Base-by-base conservation (phyloP, 2,113 vertebrate genomes). In the Aegypius monachus region DNA sequence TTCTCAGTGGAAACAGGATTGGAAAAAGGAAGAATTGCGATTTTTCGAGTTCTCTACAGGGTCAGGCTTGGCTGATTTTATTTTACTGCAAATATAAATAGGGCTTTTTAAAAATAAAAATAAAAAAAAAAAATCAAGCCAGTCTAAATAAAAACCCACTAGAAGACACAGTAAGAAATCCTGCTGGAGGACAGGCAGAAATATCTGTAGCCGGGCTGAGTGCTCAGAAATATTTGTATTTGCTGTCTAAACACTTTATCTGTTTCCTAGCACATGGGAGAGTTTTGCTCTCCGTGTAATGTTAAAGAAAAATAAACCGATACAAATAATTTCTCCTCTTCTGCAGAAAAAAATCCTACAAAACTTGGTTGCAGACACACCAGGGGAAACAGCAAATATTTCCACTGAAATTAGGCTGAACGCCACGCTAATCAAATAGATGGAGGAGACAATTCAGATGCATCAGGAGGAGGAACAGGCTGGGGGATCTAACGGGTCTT, bases 171-270 rank as follows among this genome's bases (percentile, higher is more conserved):
- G 92, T 31, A 40, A 31, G 48, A 84, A 94, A 95, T 87, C 63
- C 15, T 84, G 53, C 58, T 25, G 4, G 94, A 85, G 94, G 91
- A 86, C 73, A 45, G 80, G 92, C 83, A 89, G 87, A 27, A 84
- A 84, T 52, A 75, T 45, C 93, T 65, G 75, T 27, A 85, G 73
- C 72, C 1, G 0, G 84, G 90, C 83, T 55, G 81, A 96, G 90
- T 2, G 90, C 93, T 93, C 87, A 55, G 95, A 86, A 97, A 96
- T 95, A 95, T 96, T 94, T 89, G 91, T 96, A 85, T 95, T 94
- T 93, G 93, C 90, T 88, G 93, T n/a, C 95, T 90, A 93, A 95
- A 94, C 55, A 92, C 86, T 92, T 94, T 92, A 90, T 91, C 88
- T 93, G 88, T 73, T 94, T 92, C 95, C 66, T 11, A 95, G 93